Base-by-base conservation (phyloP, 2,113 vertebrate species). In the Nothobranchius kuhntae region DNA sequence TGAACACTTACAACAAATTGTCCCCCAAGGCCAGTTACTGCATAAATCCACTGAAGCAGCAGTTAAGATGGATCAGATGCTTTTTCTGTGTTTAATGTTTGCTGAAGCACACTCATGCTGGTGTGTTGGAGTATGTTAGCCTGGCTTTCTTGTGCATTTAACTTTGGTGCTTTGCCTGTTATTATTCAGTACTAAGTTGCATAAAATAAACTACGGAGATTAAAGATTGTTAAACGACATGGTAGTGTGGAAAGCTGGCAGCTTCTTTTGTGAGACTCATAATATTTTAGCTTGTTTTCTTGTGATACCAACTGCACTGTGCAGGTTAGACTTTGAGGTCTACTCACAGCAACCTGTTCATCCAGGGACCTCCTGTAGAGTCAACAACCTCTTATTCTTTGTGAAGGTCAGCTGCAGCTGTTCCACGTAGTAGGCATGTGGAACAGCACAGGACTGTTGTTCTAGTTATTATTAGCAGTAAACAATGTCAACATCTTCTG, bases 1-100 rank as follows among this genome's bases (percentile, higher is more conserved):
- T 52, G 55, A 89, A 89, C 87, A 86, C 72, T 91, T 92, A 81
- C 30, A 81, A 87, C 82, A 87, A 89, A 88, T 87, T 81, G 81
- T 83, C 82, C 89, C 87, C 74, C 17, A 84, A 81, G 88, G 85
- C 76, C 87, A 89, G 89, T 90, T 88, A 84, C 75, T 69, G 65
- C 35, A 78, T 65, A 42, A 82, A 71, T 50, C 52, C 78, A 76
- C 57, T 80, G 60, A 76, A 68, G 65, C 64, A 36, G 51, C 14
- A 65, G 30, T 24, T 46, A 38, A 65, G 58, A 65, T 57, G 30
- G 30, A 30, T 80, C 65, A 80, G 68, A 30, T 53, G 48, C 59
- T 62, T 75, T 12, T 53, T 46, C 51, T 62, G 45, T 52, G 61
- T 77, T 72, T 66, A 45, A 60, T 51, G 63, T 61, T 71, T 53